Base-by-base conservation (phyloP, 2,888 invertebrate genomes). In the Cloeon dipterum region DNA sequence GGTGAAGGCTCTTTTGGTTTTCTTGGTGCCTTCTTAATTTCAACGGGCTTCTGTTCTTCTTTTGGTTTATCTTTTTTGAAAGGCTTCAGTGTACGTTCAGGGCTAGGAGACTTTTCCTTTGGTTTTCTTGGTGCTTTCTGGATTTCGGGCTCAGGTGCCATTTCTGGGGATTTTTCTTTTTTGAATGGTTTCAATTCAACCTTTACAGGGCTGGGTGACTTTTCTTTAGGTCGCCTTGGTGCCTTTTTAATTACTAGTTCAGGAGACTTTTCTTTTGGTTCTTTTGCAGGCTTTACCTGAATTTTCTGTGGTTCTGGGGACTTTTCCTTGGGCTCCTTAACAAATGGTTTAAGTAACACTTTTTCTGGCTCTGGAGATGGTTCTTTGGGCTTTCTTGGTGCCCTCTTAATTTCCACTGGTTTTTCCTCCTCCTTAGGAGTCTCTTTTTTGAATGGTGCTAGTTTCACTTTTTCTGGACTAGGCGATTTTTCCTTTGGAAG, bases 281-380 rank as follows among this genome's bases (percentile, higher is more conserved):
- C 42, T 14, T 42, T 40, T 32, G 47, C 40, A 33, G 48, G 52
- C 32, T 54, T 56, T 10, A 43, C 36, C 0, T 49, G 20, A 0
- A 54, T 53, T 41, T 53, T 52, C 4, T n/a, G n/a, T n/a, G n/a
- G n/a, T n/a, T n/a, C n/a, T n/a, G n/a, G n/a, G n/a, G n/a, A n/a
- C n/a, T n/a, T n/a, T n/a, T n/a, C n/a, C n/a, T 53, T 51, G 3
- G 58, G 57, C n/a, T 17, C 5, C 20, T 26, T 38, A 29, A 29
- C 40, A 33, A 40, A 36, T 23, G 46, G 46, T 40, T 50, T 50
- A 36, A 48, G 47, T 16, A 45, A 47, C 3, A 36, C 36, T 21
- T 18, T 20, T 17, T 39, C 35, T 26, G 34, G 29, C 20, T 39
- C 32, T 7, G 32, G 36, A 26, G 26, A 20, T 26, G 20, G 32